Percentiles rank a stretch among this genome's conserved stretches.
Evolutionary conservation across 1,140 invertebrate genomes (phyloP).

Genomic region (Drosophila sechellia): DNA sequence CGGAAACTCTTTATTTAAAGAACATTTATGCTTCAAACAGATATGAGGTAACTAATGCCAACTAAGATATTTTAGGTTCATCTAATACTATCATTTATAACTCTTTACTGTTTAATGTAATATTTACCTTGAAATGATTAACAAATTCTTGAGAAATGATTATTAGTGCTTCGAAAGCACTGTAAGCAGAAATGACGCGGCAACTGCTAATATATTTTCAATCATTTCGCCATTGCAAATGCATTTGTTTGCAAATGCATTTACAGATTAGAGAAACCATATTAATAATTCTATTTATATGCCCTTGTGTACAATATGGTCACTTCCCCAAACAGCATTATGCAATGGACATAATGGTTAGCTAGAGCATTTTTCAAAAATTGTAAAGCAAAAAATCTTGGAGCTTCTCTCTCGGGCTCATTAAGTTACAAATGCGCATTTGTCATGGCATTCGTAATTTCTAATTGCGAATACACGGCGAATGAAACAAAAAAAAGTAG

Average conservation of each 20-base stretch:
- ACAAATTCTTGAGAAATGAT: no score
- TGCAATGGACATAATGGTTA: conserved; percentile 4
- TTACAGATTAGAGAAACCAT: conserved; percentile 33
- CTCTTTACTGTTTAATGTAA: no score
- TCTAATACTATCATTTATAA: no score
- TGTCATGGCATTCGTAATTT: conserved; percentile 60
- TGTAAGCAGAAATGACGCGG: conserved; percentile 15
- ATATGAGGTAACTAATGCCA: no score
- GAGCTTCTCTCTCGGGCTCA: conserved; percentile 5
- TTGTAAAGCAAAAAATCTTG: conserved; percentile 26
- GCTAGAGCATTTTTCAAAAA: conserved; percentile 8
- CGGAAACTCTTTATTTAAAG: not conserved
- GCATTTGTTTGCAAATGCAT: conserved; percentile 55
- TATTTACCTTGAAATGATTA: no score
- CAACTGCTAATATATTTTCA: conserved; percentile 45
- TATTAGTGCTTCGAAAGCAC: not conserved
- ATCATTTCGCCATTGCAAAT: conserved; percentile 25
- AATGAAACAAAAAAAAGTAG: conserved; percentile 7
- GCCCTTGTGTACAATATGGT: conserved; percentile 3
- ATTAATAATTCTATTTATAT: conserved; percentile 45
- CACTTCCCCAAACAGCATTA: conserved; percentile 7
- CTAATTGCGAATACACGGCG: conserved; percentile 35
- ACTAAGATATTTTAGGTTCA: no score
- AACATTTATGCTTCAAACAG: not conserved
- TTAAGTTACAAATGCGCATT: conserved; percentile 50